Evolutionary conservation across 1,140 invertebrate genomes (phyloP).

Genomic region (Zaprionus lachaisei): DNA sequence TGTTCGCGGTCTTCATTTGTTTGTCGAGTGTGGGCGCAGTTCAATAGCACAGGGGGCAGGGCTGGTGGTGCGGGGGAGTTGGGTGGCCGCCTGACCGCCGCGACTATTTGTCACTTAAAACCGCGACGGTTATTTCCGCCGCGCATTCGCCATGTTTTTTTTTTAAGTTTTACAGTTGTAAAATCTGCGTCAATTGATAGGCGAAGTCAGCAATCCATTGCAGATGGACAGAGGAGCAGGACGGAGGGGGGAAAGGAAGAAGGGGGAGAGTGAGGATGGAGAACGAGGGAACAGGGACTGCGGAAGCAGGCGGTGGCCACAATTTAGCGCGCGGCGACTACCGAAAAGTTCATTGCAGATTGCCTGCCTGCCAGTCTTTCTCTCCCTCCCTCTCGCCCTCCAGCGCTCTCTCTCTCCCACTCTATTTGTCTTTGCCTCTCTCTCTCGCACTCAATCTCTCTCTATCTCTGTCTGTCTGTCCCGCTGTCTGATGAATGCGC

Average conservation of each 20-base stretch:
- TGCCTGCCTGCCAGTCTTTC: conserved; percentile 40
- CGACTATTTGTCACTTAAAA: conserved; percentile 79
- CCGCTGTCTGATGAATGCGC: conserved; percentile 59
- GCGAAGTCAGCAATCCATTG: conserved; percentile 33
- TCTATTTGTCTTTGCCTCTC: background rate
- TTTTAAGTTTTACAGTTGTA: conserved; percentile 52
- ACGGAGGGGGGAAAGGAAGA: too few relatives aligned
- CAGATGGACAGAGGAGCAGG: background rate
- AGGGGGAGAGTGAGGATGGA: background rate
- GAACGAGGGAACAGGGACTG: conserved; percentile 10
- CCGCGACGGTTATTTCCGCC: conserved; percentile 72
- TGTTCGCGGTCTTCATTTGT: conserved; percentile 81
- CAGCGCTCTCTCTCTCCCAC: background rate
- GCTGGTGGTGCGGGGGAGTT: too few relatives aligned
- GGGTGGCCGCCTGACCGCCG: conserved; percentile 12
- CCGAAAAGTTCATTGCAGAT: conserved; percentile 70
- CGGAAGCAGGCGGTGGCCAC: conserved; percentile 53
- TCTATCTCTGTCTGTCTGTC: background rate
- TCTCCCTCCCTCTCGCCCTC: background rate
- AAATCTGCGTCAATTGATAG: conserved; percentile 76
- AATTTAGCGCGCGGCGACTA: conserved; percentile 76
- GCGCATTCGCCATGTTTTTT: conserved; percentile 33
- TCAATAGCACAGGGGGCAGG: too few relatives aligned
- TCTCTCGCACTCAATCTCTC: background rate
- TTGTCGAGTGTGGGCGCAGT: conserved; percentile 47